Evolutionary conservation across 2,888 invertebrate species (phyloP).

Genomic region (Ectemnius lituratus): DNA sequence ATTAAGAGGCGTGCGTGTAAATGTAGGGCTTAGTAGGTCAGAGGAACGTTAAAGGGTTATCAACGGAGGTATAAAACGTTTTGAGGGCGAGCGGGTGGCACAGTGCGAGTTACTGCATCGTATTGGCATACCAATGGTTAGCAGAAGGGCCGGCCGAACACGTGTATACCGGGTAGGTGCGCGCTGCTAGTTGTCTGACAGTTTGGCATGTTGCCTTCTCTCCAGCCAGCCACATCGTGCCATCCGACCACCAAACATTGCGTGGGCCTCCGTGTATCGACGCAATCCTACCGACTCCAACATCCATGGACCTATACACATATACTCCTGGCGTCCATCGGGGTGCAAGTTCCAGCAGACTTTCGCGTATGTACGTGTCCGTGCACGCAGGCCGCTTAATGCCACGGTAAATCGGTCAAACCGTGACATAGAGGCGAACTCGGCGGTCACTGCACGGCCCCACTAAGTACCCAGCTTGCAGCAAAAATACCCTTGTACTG

Average conservation of each 20-base stretch:
- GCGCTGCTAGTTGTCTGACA: constrained; percentile 68
- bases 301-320: too few species aligned
- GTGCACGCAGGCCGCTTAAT: constrained; percentile 48
- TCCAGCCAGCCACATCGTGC: constrained; percentile 39
- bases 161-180: constrained; percentile 57
- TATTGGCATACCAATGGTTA: constrained; percentile 65
- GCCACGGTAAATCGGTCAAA: constrained; percentile 60
- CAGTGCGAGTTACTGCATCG: constrained; percentile 44
- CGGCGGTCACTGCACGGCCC: constrained; percentile 22
- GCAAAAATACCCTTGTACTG: too few species aligned
- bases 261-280: constrained; percentile 42
- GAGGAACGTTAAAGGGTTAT: constrained; percentile 68
- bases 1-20: constrained; percentile 68
- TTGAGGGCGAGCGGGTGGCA: constrained; percentile 31
- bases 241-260: constrained; percentile 9
- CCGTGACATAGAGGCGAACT: constrained; percentile 39
- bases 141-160: constrained; percentile 54
- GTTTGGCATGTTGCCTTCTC: constrained; percentile 73
- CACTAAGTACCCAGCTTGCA: constrained; percentile 21
- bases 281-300: too few species aligned
- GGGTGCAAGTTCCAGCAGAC: constrained; percentile 12
- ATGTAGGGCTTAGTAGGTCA: constrained; percentile 65
- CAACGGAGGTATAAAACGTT: constrained; percentile 59
- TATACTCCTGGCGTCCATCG: too few species aligned
- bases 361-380: constrained; percentile 35